A percentile compares a stretch with the other conserved stretches of the same genome.
Conservation (phyloP, 92 coral and sea anemone species). For the Epizoanthus stellaris region DNA sequence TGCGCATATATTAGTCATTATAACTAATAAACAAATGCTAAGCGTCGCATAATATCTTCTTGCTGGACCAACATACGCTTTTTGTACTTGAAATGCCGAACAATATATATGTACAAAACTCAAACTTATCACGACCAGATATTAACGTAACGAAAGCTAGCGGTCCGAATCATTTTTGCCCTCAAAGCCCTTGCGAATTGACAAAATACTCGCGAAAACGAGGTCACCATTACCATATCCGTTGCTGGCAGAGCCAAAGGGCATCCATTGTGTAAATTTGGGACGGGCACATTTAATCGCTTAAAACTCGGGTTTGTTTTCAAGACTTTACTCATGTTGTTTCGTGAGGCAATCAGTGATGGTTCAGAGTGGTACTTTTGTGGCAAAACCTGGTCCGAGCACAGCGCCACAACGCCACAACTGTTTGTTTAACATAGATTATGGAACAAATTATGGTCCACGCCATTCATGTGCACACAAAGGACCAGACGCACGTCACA, state of each 20-base stretch:
- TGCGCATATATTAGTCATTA: slow-evolving; percentile 30
- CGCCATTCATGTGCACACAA: background rate
- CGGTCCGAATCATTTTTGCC: background rate
- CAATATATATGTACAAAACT: background rate
- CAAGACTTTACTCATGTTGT: background rate
- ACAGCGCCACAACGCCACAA: background rate
- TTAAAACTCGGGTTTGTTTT: slow-evolving; percentile 19
- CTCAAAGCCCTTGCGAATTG: background rate
- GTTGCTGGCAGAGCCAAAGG: background rate
- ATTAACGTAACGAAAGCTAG: background rate
- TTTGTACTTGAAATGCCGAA: slow-evolving; percentile 18
- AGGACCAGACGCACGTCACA: background rate
- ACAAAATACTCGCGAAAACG: background rate
- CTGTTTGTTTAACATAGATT: slow-evolving; percentile 34
- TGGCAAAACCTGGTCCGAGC: slow-evolving; percentile 5
- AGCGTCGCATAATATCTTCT: slow-evolving; percentile 19
- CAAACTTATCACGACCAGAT: background rate
- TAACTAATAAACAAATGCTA: background rate
- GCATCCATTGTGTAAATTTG: slow-evolving; percentile 2
- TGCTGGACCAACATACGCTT: slow-evolving; percentile 7
- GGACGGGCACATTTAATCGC: background rate
- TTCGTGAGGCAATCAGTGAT: slow-evolving; percentile 9
- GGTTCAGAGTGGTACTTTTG: background rate
- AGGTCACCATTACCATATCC: background rate
- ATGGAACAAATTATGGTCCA: background rate